A percentile compares a stretch with the other conserved stretches of the same genome.
phyloP scores from a whole-genome alignment of 92 coral and sea anemone genomes.

The Actinernus sp. region DNA sequence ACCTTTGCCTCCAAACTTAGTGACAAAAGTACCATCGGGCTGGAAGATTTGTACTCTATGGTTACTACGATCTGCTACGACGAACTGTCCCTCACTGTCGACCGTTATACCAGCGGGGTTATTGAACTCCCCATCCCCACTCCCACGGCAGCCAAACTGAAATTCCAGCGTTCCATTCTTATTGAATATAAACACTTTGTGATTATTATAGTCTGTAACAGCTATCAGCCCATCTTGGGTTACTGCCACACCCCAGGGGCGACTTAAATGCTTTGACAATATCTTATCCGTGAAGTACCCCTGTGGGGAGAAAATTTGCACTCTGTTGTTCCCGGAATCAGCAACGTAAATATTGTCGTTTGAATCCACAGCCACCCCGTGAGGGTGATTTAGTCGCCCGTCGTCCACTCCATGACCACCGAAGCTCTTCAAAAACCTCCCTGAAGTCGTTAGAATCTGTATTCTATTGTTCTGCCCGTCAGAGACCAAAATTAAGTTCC shows the following conservation, averaged over 20 bases:
- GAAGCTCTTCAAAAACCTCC: slow-evolving; percentile 55
- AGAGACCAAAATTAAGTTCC: slow-evolving; percentile 56
- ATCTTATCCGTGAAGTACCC: slow-evolving; percentile 67
- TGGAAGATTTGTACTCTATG: slow-evolving; percentile 86
- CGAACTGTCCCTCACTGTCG: slow-evolving; percentile 76
- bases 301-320: slow-evolving; percentile 72
- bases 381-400: slow-evolving; percentile 74
- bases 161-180: slow-evolving; percentile 51
- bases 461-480: slow-evolving; percentile 80
- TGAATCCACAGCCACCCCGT: slow-evolving; percentile 69
- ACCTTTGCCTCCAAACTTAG: slow-evolving; percentile 86
- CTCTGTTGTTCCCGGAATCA: slow-evolving; percentile 77
- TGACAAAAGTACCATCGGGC: slow-evolving; percentile 73
- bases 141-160: slow-evolving; percentile 76
- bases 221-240: slow-evolving; percentile 54
- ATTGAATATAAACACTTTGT: slow-evolving; percentile 60
- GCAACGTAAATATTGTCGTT: slow-evolving; percentile 68
- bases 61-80: slow-evolving; percentile 83
- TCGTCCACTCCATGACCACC: slow-evolving; percentile 69
- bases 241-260: slow-evolving; percentile 83
- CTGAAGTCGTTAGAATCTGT: slow-evolving; percentile 69
- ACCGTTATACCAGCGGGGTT: slow-evolving; percentile 87
- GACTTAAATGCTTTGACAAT: slow-evolving; percentile 36
- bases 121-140: slow-evolving; percentile 71
- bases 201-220: slow-evolving; percentile 76